Conservation (phyloP, 2,113 vertebrate species). For the Ammodytes marinus region DNA sequence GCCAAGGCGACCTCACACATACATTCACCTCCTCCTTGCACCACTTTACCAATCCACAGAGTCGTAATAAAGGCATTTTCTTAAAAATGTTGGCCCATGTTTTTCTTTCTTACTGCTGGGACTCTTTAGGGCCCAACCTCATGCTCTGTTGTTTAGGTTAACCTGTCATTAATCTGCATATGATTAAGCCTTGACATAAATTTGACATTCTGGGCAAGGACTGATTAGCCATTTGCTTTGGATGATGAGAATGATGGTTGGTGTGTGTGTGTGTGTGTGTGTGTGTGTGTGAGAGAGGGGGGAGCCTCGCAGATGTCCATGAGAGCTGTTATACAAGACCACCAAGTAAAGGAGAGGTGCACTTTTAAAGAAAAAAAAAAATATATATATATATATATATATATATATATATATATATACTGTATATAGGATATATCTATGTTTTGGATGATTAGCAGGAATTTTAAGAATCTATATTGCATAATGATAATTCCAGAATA, state of each 20-base stretch:
- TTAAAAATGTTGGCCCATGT: slow-evolving; percentile 17
- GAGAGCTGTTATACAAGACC: slow-evolving; percentile 60
- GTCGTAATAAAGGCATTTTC: slow-evolving; percentile 23
- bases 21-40: slow-evolving; percentile 10
- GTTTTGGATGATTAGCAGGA: slow-evolving; percentile 53
- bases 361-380: slow-evolving; percentile 12
- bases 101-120: slow-evolving; percentile 22
- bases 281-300: slow-evolving; percentile 26
- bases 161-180: slow-evolving; percentile 81
- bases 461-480: slow-evolving; percentile 49
- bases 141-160: slow-evolving; percentile 60
- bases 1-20: slow-evolving; percentile 22
- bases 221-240: slow-evolving; percentile 73
- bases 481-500: slow-evolving; percentile 3
- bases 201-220: slow-evolving; percentile 68
- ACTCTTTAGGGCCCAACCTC: slow-evolving; percentile 21
- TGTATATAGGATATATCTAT: too few species aligned
- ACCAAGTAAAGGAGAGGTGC: slow-evolving; percentile 59
- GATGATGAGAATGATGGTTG: slow-evolving; percentile 43
- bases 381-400: background rate
- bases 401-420: too few species aligned
- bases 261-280: slow-evolving; percentile 29
- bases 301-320: slow-evolving; percentile 59
- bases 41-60: slow-evolving; percentile 18
- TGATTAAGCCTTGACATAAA: slow-evolving; percentile 71